These are phyloP conservation scores for Corythaeola cristata DNA, from an alignment of 2,113 vertebrate species.

Conservation along the genomic window DNA sequence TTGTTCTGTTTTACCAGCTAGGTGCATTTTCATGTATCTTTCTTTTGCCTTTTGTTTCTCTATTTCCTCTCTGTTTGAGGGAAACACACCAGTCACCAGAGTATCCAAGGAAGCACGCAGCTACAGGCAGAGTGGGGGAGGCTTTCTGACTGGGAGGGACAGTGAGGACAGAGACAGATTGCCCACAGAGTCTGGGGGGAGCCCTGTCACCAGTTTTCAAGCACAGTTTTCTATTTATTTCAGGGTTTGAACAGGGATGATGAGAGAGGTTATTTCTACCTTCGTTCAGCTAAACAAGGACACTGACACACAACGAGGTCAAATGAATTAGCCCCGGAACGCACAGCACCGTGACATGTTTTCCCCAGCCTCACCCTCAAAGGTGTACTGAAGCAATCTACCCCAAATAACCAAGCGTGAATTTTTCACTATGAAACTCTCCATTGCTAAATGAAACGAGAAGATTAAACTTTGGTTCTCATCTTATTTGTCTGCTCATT, in stretches of 20 bases:
- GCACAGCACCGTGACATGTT: not conserved
- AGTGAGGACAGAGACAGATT: not conserved
- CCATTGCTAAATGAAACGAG: not conserved
- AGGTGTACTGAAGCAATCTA: not conserved
- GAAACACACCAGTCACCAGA: not conserved
- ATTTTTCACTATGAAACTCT: not conserved
- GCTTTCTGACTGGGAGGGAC: no score
- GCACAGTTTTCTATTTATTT: not conserved
- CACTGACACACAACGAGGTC: not conserved
- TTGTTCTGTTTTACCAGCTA: constrained; percentile 97
- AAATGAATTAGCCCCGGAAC: not conserved
- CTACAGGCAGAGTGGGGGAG: not conserved
- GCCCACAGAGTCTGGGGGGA: not conserved
- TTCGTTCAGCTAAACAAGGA: not conserved
- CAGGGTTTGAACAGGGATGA: not conserved
- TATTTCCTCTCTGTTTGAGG: constrained; percentile 89
- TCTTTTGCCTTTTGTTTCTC: constrained; percentile 98
- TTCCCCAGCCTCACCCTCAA: not conserved
- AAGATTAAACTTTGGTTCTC: not conserved
- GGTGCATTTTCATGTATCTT: constrained; percentile 98
- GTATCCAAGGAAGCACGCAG: fast-evolving
- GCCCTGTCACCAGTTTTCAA: not conserved
- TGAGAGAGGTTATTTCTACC: not conserved
- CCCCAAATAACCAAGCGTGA: not conserved
- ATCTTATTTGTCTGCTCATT: not conserved